A percentile compares a stretch with the other conserved stretches of the same genome.
phyloP scores from a whole-genome alignment of 2,888 invertebrate genomes.

The Drosophila cracens region DNA sequence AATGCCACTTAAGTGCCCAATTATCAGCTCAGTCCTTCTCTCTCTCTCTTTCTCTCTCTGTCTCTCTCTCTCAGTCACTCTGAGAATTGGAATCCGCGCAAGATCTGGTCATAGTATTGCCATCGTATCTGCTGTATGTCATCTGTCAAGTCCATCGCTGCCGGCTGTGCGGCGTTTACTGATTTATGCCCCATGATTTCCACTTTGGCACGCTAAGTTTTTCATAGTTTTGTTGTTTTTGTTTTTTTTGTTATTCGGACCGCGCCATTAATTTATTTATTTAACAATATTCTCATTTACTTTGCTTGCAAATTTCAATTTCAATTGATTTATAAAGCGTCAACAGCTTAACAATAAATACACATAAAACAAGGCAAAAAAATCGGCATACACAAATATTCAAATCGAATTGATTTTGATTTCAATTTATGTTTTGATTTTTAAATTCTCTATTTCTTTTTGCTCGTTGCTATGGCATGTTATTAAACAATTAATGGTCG shows the following conservation, averaged over 20 bases:
- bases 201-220: constrained; percentile 74
- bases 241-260: constrained; percentile 27
- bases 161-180: constrained; percentile 63
- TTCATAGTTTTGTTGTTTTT: constrained; percentile 43
- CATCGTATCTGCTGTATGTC: constrained; percentile 77
- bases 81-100: constrained; percentile 15
- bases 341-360: constrained; percentile 61
- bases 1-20: constrained; percentile 80
- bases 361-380: constrained; percentile 9
- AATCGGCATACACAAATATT: constrained; percentile 29
- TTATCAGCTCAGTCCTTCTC: constrained; percentile 54
- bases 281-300: constrained; percentile 64
- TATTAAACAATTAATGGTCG: constrained; percentile 75
- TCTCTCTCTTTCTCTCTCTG: neutral
- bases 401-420: constrained; percentile 59
- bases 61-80: neutral
- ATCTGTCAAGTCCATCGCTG: constrained; percentile 75
- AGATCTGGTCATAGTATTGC: constrained; percentile 40
- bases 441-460: constrained; percentile 14
- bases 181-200: constrained; percentile 80
- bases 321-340: constrained; percentile 78
- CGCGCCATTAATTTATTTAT: constrained; percentile 66
- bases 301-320: constrained; percentile 68
- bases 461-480: constrained; percentile 45
- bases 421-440: constrained; percentile 31